Conservation (phyloP, 2,888 invertebrate genomes). For the Petrolisthes manimaculis region DNA sequence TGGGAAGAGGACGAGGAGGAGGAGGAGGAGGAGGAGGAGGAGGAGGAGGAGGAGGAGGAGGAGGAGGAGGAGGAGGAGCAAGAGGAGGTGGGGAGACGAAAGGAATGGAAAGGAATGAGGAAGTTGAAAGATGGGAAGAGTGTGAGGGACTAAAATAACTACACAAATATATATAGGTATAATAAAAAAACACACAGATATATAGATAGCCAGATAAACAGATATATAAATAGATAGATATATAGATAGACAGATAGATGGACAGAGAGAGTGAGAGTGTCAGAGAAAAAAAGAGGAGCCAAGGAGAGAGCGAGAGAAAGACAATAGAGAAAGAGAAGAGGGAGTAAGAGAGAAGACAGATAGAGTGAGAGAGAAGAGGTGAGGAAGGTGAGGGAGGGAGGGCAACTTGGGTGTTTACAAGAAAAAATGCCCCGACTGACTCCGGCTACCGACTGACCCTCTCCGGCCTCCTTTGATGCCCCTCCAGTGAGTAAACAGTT, state of each 20-base stretch:
- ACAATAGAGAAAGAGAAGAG: background rate
- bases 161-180: no score
- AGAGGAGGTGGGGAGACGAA: no score
- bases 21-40: no score
- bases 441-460: slow-evolving; percentile 38
- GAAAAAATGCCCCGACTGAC: slow-evolving; percentile 27
- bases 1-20: no score
- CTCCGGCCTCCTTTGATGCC: slow-evolving; percentile 43
- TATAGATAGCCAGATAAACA: background rate
- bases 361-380: background rate
- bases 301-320: background rate
- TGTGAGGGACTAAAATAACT: no score
- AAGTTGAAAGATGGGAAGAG: no score
- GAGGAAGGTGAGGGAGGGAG: slow-evolving; percentile 13
- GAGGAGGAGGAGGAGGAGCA: no score
- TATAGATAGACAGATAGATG: background rate
- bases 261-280: background rate
- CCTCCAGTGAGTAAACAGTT: slow-evolving; percentile 39
- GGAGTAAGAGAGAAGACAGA: slow-evolving; percentile 37
- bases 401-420: slow-evolving; percentile 50
- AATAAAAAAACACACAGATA: background rate
- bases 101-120: no score
- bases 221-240: background rate
- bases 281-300: background rate
- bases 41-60: no score